phyloP scores from a whole-genome alignment of 1,140 invertebrate genomes.

The Platyscapa corneri region DNA sequence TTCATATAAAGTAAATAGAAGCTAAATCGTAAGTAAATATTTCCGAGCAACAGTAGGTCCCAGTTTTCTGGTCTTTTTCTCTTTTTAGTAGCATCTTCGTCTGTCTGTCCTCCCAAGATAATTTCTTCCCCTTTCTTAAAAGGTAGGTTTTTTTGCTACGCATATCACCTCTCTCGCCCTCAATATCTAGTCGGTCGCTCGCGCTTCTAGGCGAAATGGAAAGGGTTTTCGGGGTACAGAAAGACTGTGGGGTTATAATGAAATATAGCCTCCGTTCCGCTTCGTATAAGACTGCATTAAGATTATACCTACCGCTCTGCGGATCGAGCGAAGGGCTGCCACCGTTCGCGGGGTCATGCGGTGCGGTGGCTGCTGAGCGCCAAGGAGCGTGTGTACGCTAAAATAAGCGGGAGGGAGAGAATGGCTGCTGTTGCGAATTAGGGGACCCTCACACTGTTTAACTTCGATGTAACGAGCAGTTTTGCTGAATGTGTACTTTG shows the following conservation, averaged over 20 bases:
- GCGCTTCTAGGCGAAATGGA: conserved; percentile 65
- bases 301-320: conserved; percentile 70
- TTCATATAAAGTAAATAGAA: not conserved
- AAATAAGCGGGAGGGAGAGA: conserved; percentile 40
- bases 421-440: not conserved
- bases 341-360: conserved; percentile 42
- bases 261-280: conserved; percentile 74
- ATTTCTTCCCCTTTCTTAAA: conserved; percentile 41
- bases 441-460: conserved; percentile 1
- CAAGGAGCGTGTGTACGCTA: conserved; percentile 53
- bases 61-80: not conserved
- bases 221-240: conserved; percentile 68
- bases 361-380: conserved; percentile 41
- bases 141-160: conserved; percentile 10
- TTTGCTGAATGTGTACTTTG: conserved; percentile 22
- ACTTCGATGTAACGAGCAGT: conserved; percentile 24
- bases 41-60: not conserved
- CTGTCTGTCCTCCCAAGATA: conserved; percentile 42
- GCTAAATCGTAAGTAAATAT: not conserved
- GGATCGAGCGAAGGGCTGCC: conserved; percentile 16
- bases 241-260: conserved; percentile 74
- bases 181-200: conserved; percentile 53
- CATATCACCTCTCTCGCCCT: conserved; percentile 49
- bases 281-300: conserved; percentile 75
- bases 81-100: not conserved